A percentile compares a stretch with the other conserved stretches of the same genome.
Conservation (phyloP, 1,140 invertebrate species). For the Bacillus rossius region DNA sequence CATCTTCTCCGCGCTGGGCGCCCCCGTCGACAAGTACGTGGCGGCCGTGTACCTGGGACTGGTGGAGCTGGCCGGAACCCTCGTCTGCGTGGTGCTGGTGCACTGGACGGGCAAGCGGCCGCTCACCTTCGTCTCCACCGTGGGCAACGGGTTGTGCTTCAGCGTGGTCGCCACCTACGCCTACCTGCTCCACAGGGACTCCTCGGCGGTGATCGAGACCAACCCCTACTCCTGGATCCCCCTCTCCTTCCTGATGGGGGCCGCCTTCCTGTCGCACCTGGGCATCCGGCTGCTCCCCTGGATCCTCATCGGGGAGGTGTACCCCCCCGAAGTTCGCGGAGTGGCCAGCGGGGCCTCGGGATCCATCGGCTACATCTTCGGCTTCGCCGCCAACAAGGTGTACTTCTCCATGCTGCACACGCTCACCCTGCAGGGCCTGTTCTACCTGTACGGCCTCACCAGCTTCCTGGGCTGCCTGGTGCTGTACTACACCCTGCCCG, state of each 20-base stretch:
- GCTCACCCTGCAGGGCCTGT: conserved; percentile 59
- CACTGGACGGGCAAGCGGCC: conserved; percentile 64
- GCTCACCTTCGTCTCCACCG: conserved; percentile 58
- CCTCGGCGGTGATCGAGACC: conserved; percentile 21
- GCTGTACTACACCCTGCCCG: conserved; percentile 57
- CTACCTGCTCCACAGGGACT: conserved; percentile 33
- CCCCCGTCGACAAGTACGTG: conserved; percentile 65
- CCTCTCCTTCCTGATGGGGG: conserved; percentile 53
- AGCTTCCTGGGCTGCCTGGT: conserved; percentile 56
- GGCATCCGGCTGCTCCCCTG: conserved; percentile 67
- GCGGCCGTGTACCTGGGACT: conserved; percentile 63
- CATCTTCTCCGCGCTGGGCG: conserved; percentile 59
- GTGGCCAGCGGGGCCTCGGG: conserved; percentile 60
- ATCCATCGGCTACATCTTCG: conserved; percentile 64
- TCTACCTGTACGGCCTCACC: conserved; percentile 59
- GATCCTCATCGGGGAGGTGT: conserved; percentile 70
- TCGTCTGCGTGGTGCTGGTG: conserved; percentile 55
- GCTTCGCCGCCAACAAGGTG: conserved; percentile 63
- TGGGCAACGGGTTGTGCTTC: conserved; percentile 55
- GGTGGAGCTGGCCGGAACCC: conserved; percentile 50
- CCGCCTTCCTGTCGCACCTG: conserved; percentile 61
- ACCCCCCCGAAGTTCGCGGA: conserved; percentile 56
- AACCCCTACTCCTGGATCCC: conserved; percentile 59
- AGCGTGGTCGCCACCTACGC: conserved; percentile 51
- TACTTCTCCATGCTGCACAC: conserved; percentile 57